Conservation (phyloP, 1,140 invertebrate species). For the Eurosta solidaginis region DNA sequence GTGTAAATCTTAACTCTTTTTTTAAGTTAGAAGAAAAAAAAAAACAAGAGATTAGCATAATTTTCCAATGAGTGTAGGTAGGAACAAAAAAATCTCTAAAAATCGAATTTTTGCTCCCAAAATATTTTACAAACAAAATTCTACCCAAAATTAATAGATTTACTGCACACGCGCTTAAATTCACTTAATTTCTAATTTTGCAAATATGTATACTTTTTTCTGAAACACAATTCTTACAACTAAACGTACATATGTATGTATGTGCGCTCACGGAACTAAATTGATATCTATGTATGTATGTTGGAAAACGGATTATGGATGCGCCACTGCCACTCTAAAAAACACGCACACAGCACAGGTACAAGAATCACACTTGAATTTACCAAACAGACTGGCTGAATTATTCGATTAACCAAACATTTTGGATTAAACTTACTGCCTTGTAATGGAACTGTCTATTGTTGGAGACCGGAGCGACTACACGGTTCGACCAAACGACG, state of each 20-base stretch:
- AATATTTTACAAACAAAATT: not conserved
- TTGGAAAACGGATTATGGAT: constrained; percentile 1
- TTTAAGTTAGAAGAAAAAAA: not conserved
- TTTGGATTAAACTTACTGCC: constrained; percentile 24
- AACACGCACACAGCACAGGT: not conserved
- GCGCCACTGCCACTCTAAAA: constrained; percentile 10
- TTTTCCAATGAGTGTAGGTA: not conserved
- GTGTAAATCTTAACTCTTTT: constrained; percentile 31
- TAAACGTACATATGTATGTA: not conserved
- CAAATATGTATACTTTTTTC: not conserved
- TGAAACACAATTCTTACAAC: constrained; percentile 16
- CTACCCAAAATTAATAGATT: not conserved
- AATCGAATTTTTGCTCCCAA: not conserved
- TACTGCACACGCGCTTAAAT: not conserved
- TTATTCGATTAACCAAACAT: no score
- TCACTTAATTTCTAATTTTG: not conserved
- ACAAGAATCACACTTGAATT: constrained; percentile 26
- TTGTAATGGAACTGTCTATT: not conserved
- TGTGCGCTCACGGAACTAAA: no score
- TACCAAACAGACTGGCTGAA: constrained; percentile 15
- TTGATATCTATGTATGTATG: not conserved
- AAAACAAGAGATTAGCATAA: not conserved
- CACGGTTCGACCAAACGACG: constrained; percentile 20
- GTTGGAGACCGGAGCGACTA: constrained; percentile 14
- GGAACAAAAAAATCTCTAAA: not conserved